Percentiles rank a stretch among this genome's conserved stretches.
Evolutionary conservation across 2,797 vertebrate species (phyloP).

Genomic region (Apogon hyalosoma): DNA sequence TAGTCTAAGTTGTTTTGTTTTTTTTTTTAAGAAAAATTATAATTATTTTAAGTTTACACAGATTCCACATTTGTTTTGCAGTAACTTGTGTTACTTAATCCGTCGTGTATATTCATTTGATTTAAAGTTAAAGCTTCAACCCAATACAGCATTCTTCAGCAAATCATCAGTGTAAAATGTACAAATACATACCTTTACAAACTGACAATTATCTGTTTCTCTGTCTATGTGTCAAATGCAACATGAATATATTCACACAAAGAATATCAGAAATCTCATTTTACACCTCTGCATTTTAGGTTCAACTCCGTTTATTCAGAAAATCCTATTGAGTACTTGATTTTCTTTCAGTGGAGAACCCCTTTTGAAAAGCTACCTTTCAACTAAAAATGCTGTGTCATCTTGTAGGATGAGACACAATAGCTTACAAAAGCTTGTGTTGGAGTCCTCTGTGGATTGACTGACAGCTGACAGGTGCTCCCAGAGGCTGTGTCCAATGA

Average conservation of each 20-base stretch:
- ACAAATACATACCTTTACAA: no score
- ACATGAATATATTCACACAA: no score
- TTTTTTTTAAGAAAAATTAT: no score
- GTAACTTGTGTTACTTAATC: conserved; percentile 33
- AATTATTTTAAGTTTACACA: not conserved
- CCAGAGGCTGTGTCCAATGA: conserved; percentile 28
- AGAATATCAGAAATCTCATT: not conserved
- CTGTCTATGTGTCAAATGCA: no score
- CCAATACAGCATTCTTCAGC: conserved; percentile 57
- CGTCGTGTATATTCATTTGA: no score
- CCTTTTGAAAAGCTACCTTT: not conserved
- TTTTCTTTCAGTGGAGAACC: not conserved
- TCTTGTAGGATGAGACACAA: conserved; percentile 34
- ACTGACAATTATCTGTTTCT: no score
- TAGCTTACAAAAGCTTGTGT: conserved; percentile 21
- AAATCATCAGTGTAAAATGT: conserved; percentile 11
- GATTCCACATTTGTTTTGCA: not conserved
- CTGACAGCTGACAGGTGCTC: conserved; percentile 71
- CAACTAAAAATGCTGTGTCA: conserved; percentile 32
- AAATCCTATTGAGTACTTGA: not conserved
- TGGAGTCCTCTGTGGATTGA: conserved; percentile 50
- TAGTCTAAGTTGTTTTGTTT: not conserved
- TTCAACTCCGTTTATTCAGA: not conserved
- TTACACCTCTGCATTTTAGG: not conserved
- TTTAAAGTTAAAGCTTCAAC: no score